A percentile compares a stretch with the other conserved stretches of the same genome.
Evolutionary conservation across 2,888 invertebrate species (phyloP).

Genomic region (Drosophila demipolita): DNA sequence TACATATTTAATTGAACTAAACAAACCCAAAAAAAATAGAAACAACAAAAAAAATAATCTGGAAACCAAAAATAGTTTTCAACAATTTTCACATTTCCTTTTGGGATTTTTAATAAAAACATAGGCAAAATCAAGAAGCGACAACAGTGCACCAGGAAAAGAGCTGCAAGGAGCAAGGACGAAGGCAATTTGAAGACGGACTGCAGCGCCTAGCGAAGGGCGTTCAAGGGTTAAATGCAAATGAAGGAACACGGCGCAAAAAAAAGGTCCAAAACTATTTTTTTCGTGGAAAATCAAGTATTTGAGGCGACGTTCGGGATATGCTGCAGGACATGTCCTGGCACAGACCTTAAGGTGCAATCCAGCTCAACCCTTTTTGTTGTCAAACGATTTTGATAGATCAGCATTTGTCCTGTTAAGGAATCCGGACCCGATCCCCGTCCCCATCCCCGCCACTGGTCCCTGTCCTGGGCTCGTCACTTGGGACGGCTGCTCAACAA

Average conservation of each 20-base stretch:
- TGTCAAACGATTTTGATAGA: conserved; percentile 68
- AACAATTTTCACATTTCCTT: conserved; percentile 45
- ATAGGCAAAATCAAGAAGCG: conserved; percentile 13
- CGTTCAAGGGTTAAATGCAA: conserved; percentile 69
- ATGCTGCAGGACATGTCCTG: conserved; percentile 52
- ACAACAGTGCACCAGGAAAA: conserved; percentile 2
- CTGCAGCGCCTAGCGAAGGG: conserved; percentile 55
- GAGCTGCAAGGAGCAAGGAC: conserved; percentile 20
- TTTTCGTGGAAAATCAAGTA: conserved; percentile 35
- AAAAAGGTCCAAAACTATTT: conserved; percentile 20
- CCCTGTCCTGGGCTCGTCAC: not conserved
- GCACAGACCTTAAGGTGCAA: not conserved
- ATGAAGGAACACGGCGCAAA: conserved; percentile 42
- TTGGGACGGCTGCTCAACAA: conserved; percentile 48
- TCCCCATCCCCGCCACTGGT: not conserved
- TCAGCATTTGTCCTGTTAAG: conserved; percentile 42
- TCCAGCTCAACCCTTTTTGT: conserved; percentile 36
- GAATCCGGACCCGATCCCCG: conserved; percentile 9
- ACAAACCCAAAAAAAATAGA: not conserved
- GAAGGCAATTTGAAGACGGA: conserved; percentile 26
- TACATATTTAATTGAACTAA: conserved; percentile 76
- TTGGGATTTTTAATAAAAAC: conserved; percentile 53
- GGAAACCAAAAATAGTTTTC: conserved; percentile 39
- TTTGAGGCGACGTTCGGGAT: conserved; percentile 12
- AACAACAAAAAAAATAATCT: not conserved